Evolutionary conservation across 2,797 vertebrate genomes (phyloP).

Genomic region (Macropus fuliginosus): DNA sequence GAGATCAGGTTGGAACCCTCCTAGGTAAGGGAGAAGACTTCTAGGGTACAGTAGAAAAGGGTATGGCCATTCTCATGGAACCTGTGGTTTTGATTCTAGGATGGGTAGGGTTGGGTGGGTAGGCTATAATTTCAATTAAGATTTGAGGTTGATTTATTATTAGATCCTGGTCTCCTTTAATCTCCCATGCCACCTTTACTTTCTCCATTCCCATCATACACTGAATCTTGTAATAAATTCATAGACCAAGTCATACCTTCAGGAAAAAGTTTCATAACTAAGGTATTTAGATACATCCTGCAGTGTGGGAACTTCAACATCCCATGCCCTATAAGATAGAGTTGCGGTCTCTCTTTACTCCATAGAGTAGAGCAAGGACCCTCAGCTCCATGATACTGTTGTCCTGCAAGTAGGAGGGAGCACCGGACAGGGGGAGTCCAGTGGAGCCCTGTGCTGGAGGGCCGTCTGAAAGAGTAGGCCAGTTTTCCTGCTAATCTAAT

Average conservation of each 20-base stretch:
- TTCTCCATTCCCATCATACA: neutral
- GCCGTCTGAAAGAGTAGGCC: constrained; percentile 17
- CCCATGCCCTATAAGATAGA: neutral
- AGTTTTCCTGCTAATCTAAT: constrained; percentile 31
- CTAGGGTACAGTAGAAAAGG: neutral
- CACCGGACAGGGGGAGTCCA: neutral
- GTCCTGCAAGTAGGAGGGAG: neutral
- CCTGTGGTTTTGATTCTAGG: neutral
- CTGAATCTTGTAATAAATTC: neutral
- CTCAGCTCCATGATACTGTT: neutral
- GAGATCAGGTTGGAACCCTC: neutral
- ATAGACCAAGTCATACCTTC: neutral
- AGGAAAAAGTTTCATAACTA: neutral
- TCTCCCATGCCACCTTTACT: neutral
- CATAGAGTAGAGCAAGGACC: neutral
- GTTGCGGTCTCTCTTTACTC: neutral
- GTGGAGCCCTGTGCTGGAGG: neutral
- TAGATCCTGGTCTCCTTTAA: neutral
- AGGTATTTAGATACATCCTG: neutral
- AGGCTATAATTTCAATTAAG: neutral
- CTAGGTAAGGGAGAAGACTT: neutral
- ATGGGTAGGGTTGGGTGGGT: neutral
- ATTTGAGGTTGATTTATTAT: neutral
- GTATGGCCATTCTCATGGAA: neutral
- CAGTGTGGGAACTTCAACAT: neutral